A percentile compares a stretch with the other conserved stretches of the same genome.
These are phyloP conservation scores for Aurelia aurita DNA, from an alignment of 30 jellyfish, hydroid and myxozoan genomes.

Conservation along the genomic window DNA sequence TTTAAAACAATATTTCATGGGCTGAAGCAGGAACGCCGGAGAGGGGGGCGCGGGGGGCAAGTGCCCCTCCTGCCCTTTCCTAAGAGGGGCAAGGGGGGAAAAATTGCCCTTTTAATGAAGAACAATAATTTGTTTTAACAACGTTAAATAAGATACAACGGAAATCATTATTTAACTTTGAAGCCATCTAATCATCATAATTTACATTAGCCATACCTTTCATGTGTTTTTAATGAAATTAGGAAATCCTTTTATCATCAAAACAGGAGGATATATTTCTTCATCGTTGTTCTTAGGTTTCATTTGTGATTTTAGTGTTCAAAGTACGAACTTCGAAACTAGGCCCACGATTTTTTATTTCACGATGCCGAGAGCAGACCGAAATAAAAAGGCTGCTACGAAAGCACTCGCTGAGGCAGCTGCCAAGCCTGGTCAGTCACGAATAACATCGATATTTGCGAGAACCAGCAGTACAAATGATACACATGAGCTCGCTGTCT, in stretches of 20 bases:
- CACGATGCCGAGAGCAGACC: conserved; percentile 23
- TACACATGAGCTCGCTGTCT: background rate
- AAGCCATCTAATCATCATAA: too few relatives aligned
- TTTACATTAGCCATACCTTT: too few relatives aligned
- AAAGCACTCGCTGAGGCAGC: conserved; percentile 42
- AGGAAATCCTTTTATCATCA: background rate
- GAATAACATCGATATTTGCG: background rate
- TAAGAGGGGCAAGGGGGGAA: too few relatives aligned
- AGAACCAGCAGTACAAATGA: background rate
- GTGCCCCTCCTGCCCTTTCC: too few relatives aligned
- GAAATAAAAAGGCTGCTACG: conserved; percentile 35
- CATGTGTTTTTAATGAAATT: too few relatives aligned
- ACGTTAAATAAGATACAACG: too few relatives aligned
- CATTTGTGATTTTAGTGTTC: background rate
- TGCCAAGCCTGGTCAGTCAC: conserved; percentile 23
- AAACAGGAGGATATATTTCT: background rate
- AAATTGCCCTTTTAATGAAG: too few relatives aligned
- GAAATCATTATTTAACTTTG: too few relatives aligned
- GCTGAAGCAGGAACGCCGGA: too few relatives aligned
- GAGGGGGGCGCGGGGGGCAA: too few relatives aligned
- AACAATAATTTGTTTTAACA: too few relatives aligned
- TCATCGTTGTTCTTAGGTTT: background rate
- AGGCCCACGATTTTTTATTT: conserved; percentile 5
- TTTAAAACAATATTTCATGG: too few relatives aligned
- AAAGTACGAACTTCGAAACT: background rate